A percentile compares a stretch with the other conserved stretches of the same genome.
These are phyloP conservation scores for Ctenopoma kingsleyae DNA, from an alignment of 2,797 vertebrate genomes.

Conservation along the genomic window DNA sequence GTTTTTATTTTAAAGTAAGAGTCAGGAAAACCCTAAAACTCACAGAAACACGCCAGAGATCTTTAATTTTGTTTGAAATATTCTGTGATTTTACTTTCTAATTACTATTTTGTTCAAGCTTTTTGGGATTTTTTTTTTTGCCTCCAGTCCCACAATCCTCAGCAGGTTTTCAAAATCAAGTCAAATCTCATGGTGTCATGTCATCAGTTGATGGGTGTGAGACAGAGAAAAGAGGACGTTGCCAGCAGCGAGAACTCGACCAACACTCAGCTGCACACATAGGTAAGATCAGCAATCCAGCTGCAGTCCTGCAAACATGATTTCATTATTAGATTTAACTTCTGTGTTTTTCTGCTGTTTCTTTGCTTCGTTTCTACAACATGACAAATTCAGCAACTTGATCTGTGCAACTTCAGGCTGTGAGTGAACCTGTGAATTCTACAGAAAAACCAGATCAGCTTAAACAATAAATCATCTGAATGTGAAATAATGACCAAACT, in stretches of 20 bases:
- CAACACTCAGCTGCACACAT: constrained; percentile 38
- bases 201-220: constrained; percentile 69
- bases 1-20: background rate
- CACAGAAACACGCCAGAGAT: background rate
- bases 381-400: background rate
- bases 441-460: background rate
- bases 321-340: background rate
- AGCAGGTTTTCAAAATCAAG: constrained; percentile 66
- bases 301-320: background rate
- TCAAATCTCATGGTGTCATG: constrained; percentile 69
- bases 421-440: background rate
- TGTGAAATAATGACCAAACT: background rate
- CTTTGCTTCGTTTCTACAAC: accelerated
- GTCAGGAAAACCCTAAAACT: background rate
- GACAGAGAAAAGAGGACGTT: constrained; percentile 63
- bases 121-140: background rate
- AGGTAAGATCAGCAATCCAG: constrained; percentile 63
- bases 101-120: background rate
- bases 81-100: accelerated
- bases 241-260: constrained; percentile 25
- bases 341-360: background rate
- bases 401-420: background rate
- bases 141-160: constrained; percentile 32
- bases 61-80: background rate
- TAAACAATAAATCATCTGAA: background rate